Evolutionary conservation across 2,888 invertebrate genomes (phyloP).

Genomic region (Limnephilus marmoratus): DNA sequence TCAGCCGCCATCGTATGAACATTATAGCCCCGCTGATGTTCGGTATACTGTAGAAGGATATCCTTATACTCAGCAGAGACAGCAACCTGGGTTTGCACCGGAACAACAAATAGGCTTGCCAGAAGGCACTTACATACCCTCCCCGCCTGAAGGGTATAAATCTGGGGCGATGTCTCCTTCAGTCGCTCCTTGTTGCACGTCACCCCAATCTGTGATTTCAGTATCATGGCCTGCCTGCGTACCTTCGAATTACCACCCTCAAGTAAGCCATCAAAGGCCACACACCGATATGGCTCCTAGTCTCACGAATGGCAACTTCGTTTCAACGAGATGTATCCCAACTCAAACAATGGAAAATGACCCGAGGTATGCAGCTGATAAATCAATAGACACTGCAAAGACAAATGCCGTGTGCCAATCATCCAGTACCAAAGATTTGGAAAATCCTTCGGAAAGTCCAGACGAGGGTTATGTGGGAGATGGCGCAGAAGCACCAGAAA

Average conservation of each 20-base stretch:
- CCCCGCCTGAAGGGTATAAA: slow-evolving; percentile 84
- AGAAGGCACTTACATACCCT: slow-evolving; percentile 80
- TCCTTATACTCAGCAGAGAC: slow-evolving; percentile 79
- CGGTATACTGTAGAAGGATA: slow-evolving; percentile 90
- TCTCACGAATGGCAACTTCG: slow-evolving; percentile 67
- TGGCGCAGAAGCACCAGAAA: slow-evolving; percentile 81
- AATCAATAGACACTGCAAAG: slow-evolving; percentile 71
- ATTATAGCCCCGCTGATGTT: slow-evolving; percentile 77
- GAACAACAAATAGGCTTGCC: slow-evolving; percentile 72
- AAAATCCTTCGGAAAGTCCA: slow-evolving; percentile 85
- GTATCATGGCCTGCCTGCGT: slow-evolving; percentile 75
- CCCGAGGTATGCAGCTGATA: slow-evolving; percentile 72
- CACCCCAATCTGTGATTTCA: slow-evolving; percentile 73
- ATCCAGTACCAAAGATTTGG: slow-evolving; percentile 75
- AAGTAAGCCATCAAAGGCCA: slow-evolving; percentile 66
- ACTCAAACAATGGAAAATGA: slow-evolving; percentile 79
- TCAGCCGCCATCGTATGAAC: slow-evolving; percentile 74
- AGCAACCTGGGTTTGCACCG: slow-evolving; percentile 72
- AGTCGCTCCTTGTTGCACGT: slow-evolving; percentile 76
- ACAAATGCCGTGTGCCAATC: slow-evolving; percentile 74
- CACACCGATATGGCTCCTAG: slow-evolving; percentile 64
- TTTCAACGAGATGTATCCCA: slow-evolving; percentile 79
- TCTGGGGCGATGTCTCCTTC: slow-evolving; percentile 78
- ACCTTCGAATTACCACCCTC: slow-evolving; percentile 73
- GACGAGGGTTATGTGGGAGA: slow-evolving; percentile 94